Base-by-base conservation (phyloP, 2,113 vertebrate genomes). In the Cinclus mexicanus region DNA sequence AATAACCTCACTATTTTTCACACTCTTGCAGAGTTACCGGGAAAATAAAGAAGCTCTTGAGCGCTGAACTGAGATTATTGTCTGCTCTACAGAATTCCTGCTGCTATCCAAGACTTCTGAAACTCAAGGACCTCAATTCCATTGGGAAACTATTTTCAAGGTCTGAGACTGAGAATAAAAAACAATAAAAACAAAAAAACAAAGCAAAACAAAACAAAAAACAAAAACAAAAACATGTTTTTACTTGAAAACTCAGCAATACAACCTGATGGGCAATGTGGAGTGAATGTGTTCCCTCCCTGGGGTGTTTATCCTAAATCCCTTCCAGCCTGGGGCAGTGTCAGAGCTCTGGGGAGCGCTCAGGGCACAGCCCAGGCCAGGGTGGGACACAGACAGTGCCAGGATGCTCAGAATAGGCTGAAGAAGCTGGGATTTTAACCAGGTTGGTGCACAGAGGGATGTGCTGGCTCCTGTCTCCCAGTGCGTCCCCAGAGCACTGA, bases 331-430 rank as follows among this genome's bases (percentile, higher is more conserved):
- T 25, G 53, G 5, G 31, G 1, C 28, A 14, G 9, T 9, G 31
- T 35, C 39, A n/a, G 53, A 82, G 68, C 69, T 31, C 71, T 57
- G 76, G 35, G 53, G n/a, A 70, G 83, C 57, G 26, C 67, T 50
- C 56, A 3, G 41, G 44, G n/a, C 12, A 67, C 2, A 9, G 44
- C 17, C 29, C 20, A 4, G 15, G 42, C 14, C 11, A 31, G 53
- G 52, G 1, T 17, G 64, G 39, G 35, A 13, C 49, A 35, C 5
- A 21, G 57, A 9, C 35, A 26, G 46, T 6, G 50, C 7, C 55
- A 35, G 69, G 77, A 24, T 31, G 37, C 33, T 65, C 1, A 0
- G 37, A 37, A 20, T 0, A 14, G 56, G 21, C 12, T 59, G 77
- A 17, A 33, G 57, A 23, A 93, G 47, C 28, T 49, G 21, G 19